A percentile compares a stretch with the other conserved stretches of the same genome.
Evolutionary conservation across 53 echinoderm and acorn worm genomes (phyloP).

Genomic region (Holothuria scabra): DNA sequence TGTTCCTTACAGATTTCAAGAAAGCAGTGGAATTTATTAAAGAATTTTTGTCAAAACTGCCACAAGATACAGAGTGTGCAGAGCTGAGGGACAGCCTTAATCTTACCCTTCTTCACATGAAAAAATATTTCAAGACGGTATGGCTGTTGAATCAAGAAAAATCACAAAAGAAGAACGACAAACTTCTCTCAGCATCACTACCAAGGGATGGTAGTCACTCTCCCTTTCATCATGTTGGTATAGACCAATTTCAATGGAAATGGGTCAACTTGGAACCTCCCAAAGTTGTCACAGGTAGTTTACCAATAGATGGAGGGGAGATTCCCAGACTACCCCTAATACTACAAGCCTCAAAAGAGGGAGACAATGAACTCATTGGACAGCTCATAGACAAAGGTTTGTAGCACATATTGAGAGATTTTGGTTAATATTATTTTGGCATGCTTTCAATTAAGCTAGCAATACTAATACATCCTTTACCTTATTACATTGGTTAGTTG

Average conservation of each 20-base stretch:
- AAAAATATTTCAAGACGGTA: constrained; percentile 85
- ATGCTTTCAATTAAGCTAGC: no score
- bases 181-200: constrained; percentile 65
- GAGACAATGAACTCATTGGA: constrained; percentile 72
- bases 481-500: no score
- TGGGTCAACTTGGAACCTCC: constrained; percentile 68
- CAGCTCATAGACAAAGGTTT: constrained; percentile 82
- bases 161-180: constrained; percentile 28
- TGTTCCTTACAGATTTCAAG: constrained; percentile 75
- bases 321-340: constrained; percentile 67
- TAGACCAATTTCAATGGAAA: constrained; percentile 83
- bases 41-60: constrained; percentile 79
- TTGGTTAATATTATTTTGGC: no score
- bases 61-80: constrained; percentile 81
- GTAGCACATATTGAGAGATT: no score
- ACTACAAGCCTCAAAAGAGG: constrained; percentile 84
- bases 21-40: constrained; percentile 89
- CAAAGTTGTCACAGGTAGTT: constrained; percentile 72
- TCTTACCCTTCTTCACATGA: constrained; percentile 82
- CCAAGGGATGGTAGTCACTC: constrained; percentile 62
- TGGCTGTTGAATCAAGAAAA: constrained; percentile 73
- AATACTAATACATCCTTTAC: no score
- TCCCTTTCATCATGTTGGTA: constrained; percentile 60
- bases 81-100: constrained; percentile 82
- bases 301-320: constrained; percentile 74